phyloP scores from a whole-genome alignment of 1,140 invertebrate species.

The Goniozus legneri region DNA sequence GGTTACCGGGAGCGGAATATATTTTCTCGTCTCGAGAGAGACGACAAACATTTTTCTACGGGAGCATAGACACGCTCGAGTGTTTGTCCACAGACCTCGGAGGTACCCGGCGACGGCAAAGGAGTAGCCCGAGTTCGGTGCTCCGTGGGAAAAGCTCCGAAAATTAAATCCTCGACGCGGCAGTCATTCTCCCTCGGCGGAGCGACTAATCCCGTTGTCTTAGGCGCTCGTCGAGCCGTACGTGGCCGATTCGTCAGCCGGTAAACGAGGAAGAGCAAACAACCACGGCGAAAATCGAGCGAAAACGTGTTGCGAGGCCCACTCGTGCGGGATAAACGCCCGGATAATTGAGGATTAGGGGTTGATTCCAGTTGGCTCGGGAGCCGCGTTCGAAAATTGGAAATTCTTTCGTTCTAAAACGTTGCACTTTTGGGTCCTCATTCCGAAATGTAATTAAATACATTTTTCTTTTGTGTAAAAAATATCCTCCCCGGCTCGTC shows the following conservation, averaged over 20 bases:
- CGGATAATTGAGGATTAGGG: constrained; percentile 33
- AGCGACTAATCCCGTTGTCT: constrained; percentile 33
- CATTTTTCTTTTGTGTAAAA: too few species aligned
- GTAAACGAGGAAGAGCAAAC: too few species aligned
- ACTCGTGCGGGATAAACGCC: constrained; percentile 28
- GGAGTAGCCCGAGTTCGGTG: too few species aligned
- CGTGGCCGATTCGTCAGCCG: neutral
- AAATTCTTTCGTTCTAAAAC: too few species aligned
- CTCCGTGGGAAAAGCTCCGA: constrained; percentile 43
- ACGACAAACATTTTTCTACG: constrained; percentile 45
- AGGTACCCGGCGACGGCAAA: too few species aligned
- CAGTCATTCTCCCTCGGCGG: neutral
- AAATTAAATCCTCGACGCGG: constrained; percentile 34
- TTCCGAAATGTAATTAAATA: too few species aligned
- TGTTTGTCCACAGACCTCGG: constrained; percentile 35
- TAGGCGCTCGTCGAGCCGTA: constrained; percentile 1
- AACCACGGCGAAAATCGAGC: neutral
- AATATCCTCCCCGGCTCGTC: too few species aligned
- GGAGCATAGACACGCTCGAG: constrained; percentile 42
- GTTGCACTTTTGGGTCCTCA: too few species aligned
- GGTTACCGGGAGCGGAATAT: too few species aligned
- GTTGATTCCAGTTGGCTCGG: too few species aligned
- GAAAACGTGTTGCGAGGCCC: constrained; percentile 5
- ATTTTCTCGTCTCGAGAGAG: constrained; percentile 28
- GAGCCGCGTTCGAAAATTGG: too few species aligned